A percentile compares a stretch with the other conserved stretches of the same genome.
phyloP scores from a whole-genome alignment of 2,113 vertebrate genomes.

The Anarrhichthys ocellatus region DNA sequence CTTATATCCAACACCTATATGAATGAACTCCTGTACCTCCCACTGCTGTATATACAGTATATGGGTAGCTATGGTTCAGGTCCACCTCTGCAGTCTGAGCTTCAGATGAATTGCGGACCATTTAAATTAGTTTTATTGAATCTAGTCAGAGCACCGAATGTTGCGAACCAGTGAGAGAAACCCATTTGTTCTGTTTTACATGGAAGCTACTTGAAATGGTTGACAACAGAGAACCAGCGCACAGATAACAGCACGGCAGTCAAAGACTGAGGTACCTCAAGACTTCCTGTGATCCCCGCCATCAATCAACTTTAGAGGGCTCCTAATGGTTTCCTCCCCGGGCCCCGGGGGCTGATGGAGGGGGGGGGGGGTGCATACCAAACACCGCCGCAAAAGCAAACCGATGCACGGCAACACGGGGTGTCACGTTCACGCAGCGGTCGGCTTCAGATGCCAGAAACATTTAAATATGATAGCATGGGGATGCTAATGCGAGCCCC shows the following conservation, averaged over 20 bases:
- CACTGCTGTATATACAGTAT: not conserved
- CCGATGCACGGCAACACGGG: conserved; percentile 35
- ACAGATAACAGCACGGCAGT: conserved; percentile 64
- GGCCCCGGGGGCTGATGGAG: conserved; percentile 49
- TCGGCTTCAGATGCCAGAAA: conserved; percentile 60
- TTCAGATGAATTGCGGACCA: conserved; percentile 13
- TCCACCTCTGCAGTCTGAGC: not conserved
- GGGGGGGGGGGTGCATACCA: conserved; percentile 49
- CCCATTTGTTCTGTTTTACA: conserved; percentile 42
- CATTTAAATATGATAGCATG: conserved; percentile 59
- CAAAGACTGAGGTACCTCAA: conserved; percentile 69
- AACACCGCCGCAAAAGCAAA: conserved; percentile 62
- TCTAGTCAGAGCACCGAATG: not conserved
- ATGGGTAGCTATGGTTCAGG: not conserved
- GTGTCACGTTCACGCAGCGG: conserved; percentile 52
- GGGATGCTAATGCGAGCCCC: conserved; percentile 38
- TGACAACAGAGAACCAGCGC: conserved; percentile 38
- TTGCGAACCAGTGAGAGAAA: conserved; percentile 27
- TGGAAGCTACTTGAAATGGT: conserved; percentile 50
- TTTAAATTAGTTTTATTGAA: conserved; percentile 9
- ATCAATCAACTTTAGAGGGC: conserved; percentile 77
- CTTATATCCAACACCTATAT: not conserved
- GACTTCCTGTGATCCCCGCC: conserved; percentile 70
- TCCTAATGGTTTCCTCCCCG: conserved; percentile 70
- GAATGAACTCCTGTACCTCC: not conserved